A percentile compares a stretch with the other conserved stretches of the same genome.
phyloP scores from a whole-genome alignment of 2,888 invertebrate genomes.

The Lasiommata megera region DNA sequence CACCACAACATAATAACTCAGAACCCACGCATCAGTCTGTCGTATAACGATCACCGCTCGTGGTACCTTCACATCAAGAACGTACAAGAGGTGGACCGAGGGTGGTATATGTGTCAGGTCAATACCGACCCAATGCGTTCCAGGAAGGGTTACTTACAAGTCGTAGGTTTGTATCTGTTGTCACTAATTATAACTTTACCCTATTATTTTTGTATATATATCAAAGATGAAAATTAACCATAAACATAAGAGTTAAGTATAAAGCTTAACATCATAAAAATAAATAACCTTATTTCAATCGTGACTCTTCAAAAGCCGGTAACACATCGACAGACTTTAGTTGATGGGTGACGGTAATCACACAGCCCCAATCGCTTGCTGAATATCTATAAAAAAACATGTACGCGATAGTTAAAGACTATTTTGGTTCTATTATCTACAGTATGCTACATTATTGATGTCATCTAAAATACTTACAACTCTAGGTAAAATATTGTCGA shows the following conservation, averaged over 20 bases:
- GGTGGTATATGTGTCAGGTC: conserved; percentile 96
- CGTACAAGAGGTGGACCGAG: conserved; percentile 92
- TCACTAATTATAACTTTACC: neutral
- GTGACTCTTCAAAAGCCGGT: no score
- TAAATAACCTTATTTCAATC: no score
- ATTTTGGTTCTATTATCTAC: conserved; percentile 5
- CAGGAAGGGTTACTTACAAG: conserved; percentile 93
- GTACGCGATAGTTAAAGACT: neutral
- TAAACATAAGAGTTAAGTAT: no score
- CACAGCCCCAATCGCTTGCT: no score
- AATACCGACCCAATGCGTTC: conserved; percentile 97
- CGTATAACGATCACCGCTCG: conserved; percentile 94
- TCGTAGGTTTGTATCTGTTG: conserved; percentile 84
- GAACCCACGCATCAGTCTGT: conserved; percentile 92
- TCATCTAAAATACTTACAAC: conserved; percentile 12
- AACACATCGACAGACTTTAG: no score
- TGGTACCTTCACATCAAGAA: conserved; percentile 95
- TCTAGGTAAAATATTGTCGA: conserved; percentile 6
- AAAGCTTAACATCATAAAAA: no score
- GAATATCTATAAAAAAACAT: no score
- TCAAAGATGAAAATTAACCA: no score
- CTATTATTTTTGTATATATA: no score
- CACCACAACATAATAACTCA: conserved; percentile 96
- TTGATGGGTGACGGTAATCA: no score
- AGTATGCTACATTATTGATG: conserved; percentile 4